Base-by-base conservation (phyloP, 2,113 vertebrate genomes). In the Brachyhypopomus gauderio region DNA sequence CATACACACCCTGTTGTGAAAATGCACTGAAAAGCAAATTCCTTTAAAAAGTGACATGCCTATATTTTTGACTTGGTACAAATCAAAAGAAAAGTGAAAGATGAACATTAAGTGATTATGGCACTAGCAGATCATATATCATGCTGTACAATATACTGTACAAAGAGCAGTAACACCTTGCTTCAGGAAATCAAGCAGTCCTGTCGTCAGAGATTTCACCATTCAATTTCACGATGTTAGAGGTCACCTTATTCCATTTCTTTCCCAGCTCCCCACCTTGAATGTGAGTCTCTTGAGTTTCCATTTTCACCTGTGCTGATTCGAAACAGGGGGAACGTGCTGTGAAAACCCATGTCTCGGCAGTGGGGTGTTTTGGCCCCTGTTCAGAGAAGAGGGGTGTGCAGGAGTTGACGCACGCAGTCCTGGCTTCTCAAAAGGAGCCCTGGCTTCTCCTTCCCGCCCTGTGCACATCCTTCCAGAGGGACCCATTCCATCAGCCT, bases 241-340 rank as follows among this genome's bases (percentile, higher is more conserved):
- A 22, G 14, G 16, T 20, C 9, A 20, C 27, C 5, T 5, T 34
- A 12, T 64, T 45, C 36, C 48, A 27, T n/a, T 20, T 25, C 14
- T 23, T 38, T 20, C 30, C 27, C n/a, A 58, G 17, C 45, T 48
- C 12, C 25, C 38, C 5, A 48, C 23, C 64, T 89, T 86, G 91
- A 74, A 93, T 91, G 67, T 88, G 88, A 63, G 81, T 88, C 81
- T 90, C 82, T 41, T 72, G 81, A 5, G 81, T 75, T 72, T 83
- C 79, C 27, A 36, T 88, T 12, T 67, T 74, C 16, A 63, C 71
- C n/a, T 84, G 38, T 0, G 69, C 16, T 0, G 80, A 9, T 36
- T 83, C 84, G 48, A 89, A 85, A 23, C 78, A 80, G 5, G 52
- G 5, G 77, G 72, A 19, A 79, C 27, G 45, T 23, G 17, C 20